A percentile compares a stretch with the other conserved stretches of the same genome.
Conservation (phyloP, 2,113 vertebrate species). For the Syngnathoides biaculeatus region DNA sequence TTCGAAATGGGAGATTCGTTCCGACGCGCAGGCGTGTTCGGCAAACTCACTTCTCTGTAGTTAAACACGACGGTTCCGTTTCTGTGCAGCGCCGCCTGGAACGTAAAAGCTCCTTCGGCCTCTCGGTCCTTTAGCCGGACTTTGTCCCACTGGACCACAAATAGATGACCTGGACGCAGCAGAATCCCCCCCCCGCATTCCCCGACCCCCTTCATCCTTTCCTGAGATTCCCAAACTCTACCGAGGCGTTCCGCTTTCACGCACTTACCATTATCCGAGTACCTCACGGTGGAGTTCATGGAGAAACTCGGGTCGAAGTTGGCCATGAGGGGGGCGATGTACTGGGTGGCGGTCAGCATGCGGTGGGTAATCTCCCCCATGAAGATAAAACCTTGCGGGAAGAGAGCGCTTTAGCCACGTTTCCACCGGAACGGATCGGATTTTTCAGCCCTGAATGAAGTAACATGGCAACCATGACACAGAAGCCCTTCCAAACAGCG, state of each 20-base stretch:
- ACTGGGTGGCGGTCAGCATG: slow-evolving; percentile 95
- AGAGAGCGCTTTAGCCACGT: neutral
- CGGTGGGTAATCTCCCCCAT: slow-evolving; percentile 87
- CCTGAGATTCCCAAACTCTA: neutral
- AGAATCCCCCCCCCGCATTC: too few relatives aligned
- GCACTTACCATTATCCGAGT: slow-evolving; percentile 86
- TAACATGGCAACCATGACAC: neutral
- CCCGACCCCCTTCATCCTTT: neutral
- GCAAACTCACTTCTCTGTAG: slow-evolving; percentile 80
- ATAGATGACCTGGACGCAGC: slow-evolving; percentile 75
- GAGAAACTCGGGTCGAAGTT: slow-evolving; percentile 97
- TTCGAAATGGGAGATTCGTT: neutral
- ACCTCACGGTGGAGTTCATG: slow-evolving; percentile 84
- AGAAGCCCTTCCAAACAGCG: too few relatives aligned
- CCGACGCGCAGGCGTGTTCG: neutral
- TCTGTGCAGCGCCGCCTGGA: slow-evolving; percentile 81
- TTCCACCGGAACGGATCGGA: neutral
- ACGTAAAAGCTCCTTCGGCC: slow-evolving; percentile 81
- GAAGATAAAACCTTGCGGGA: slow-evolving; percentile 86
- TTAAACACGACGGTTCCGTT: slow-evolving; percentile 83
- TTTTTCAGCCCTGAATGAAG: neutral
- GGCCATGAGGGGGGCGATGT: slow-evolving; percentile 93
- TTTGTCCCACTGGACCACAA: slow-evolving; percentile 88
- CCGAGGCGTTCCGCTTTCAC: neutral
- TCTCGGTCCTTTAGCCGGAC: slow-evolving; percentile 83